Conservation (phyloP, 30 jellyfish, hydroid and myxozoan species). For the Pseudorhiza aurosa region DNA sequence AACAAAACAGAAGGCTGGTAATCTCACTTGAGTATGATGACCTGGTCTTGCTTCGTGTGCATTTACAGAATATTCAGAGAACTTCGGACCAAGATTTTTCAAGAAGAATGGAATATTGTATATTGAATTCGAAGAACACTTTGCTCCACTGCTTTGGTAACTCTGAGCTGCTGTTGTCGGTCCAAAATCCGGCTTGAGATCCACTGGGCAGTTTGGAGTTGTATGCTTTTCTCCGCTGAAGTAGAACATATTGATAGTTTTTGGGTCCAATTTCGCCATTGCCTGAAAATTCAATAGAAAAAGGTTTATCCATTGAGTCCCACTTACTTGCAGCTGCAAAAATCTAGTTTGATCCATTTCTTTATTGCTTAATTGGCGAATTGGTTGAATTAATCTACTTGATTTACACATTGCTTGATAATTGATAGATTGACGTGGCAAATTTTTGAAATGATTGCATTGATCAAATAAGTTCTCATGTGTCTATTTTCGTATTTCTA, state of each 20-base stretch:
- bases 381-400: too few relatives aligned
- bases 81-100: slow-evolving; percentile 93
- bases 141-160: slow-evolving; percentile 73
- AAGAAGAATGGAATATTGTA: slow-evolving; percentile 95
- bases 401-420: too few relatives aligned
- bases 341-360: too few relatives aligned
- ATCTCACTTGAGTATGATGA: slow-evolving; percentile 93
- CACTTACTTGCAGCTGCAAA: too few relatives aligned
- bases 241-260: slow-evolving; percentile 90
- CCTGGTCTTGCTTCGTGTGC: slow-evolving; percentile 99
- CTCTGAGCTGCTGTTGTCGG: slow-evolving; percentile 97
- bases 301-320: too few relatives aligned
- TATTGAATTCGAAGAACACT: slow-evolving; percentile 66
- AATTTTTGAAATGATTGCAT: too few relatives aligned
- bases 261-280: slow-evolving; percentile 93
- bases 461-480: too few relatives aligned
- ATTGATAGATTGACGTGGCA: too few relatives aligned
- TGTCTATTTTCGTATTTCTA: too few relatives aligned
- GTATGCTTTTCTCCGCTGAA: slow-evolving; percentile 93
- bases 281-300: too few relatives aligned
- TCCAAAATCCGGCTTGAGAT: slow-evolving; percentile 81
- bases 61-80: slow-evolving; percentile 94
- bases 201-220: slow-evolving; percentile 96
- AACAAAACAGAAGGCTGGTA: neutral
- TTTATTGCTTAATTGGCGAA: too few relatives aligned